These are phyloP conservation scores for Rhizomys pruinosus DNA, from an alignment of 2,113 vertebrate species.

Conservation along the genomic window DNA sequence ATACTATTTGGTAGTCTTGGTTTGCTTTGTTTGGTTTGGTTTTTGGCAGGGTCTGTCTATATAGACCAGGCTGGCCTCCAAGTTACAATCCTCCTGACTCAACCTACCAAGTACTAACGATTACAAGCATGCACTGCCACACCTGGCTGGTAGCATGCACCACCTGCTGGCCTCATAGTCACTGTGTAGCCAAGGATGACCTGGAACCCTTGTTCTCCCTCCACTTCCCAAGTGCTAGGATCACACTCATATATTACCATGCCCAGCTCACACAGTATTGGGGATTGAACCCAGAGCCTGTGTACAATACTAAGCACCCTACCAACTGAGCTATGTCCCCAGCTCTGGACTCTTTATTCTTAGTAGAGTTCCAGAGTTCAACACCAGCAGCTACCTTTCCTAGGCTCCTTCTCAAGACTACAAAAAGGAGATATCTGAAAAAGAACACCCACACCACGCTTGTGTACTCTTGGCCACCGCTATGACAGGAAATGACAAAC, in stretches of 20 bases:
- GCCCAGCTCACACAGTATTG: no score
- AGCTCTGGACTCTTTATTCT: neutral
- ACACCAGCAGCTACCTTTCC: neutral
- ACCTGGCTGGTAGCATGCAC: neutral
- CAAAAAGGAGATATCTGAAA: conserved; percentile 62
- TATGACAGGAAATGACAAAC: conserved; percentile 91
- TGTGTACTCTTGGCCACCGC: conserved; percentile 65
- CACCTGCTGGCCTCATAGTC: neutral
- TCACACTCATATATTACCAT: neutral
- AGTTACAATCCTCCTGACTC: neutral
- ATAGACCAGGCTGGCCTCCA: neutral
- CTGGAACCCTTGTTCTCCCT: neutral
- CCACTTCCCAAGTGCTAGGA: neutral
- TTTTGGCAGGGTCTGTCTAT: neutral
- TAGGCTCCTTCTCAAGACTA: neutral
- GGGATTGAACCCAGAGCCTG: neutral
- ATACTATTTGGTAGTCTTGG: no score
- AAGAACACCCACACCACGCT: conserved; percentile 52
- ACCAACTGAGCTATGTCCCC: neutral
- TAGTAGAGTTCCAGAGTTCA: neutral
- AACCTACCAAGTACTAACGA: neutral
- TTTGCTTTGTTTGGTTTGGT: neutral
- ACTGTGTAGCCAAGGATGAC: neutral
- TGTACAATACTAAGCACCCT: neutral
- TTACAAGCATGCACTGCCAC: neutral